phyloP scores from a whole-genome alignment of 92 coral and sea anemone species.

The Phenganax subtilis region DNA sequence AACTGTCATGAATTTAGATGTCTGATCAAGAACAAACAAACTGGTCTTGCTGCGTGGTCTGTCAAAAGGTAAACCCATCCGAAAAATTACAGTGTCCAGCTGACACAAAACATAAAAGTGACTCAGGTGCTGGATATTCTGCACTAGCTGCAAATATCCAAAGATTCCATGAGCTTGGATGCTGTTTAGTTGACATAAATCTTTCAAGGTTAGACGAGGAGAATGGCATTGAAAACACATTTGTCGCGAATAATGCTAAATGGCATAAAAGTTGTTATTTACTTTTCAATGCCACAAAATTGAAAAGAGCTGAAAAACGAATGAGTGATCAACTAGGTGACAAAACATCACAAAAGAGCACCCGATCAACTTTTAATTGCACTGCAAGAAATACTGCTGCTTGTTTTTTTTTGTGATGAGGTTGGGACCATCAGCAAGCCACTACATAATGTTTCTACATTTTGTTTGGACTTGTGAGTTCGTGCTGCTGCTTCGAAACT shows the following conservation, averaged over 20 bases:
- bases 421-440: constrained; percentile 33
- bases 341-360: background rate
- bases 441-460: constrained; percentile 40
- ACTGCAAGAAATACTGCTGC: background rate
- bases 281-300: constrained; percentile 20
- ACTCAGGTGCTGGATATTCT: constrained; percentile 2
- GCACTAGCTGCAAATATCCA: background rate
- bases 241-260: constrained; percentile 17
- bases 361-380: constrained; percentile 40
- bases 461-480: constrained; percentile 43
- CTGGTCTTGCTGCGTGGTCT: background rate
- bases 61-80: background rate
- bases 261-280: constrained; percentile 32
- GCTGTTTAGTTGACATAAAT: constrained; percentile 8
- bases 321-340: constrained; percentile 1
- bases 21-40: background rate
- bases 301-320: constrained; percentile 32
- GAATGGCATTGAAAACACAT: constrained; percentile 32
- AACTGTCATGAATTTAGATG: background rate
- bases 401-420: constrained; percentile 44
- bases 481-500: constrained; percentile 38
- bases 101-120: constrained; percentile 5
- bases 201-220: constrained; percentile 35
- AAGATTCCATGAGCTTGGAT: background rate
- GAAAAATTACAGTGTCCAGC: constrained; percentile 7